Conservation (phyloP, 2,113 vertebrate species). For the Grallaria varia region DNA sequence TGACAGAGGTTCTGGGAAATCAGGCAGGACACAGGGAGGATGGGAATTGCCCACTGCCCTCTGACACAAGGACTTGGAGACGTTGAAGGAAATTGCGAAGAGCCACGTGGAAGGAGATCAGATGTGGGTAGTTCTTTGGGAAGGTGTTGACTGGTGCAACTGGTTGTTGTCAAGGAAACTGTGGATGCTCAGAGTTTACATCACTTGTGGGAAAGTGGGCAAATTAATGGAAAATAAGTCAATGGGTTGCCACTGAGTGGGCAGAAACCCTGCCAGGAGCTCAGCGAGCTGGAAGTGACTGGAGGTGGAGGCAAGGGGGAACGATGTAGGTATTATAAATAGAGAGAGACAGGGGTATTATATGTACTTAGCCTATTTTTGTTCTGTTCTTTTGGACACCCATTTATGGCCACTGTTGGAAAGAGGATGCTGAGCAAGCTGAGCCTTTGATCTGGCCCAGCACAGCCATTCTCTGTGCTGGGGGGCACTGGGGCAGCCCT, state of each 20-base stretch:
- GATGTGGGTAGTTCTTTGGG: not conserved
- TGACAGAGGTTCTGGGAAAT: not conserved
- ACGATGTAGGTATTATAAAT: not conserved
- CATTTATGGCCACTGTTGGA: not conserved
- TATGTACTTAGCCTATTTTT: conserved; percentile 34
- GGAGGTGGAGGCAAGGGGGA: not conserved
- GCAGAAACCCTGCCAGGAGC: not conserved
- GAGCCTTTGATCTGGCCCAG: conserved; percentile 22
- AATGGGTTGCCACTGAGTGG: not conserved
- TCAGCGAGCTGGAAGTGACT: not conserved
- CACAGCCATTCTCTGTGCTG: not conserved
- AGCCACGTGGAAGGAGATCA: not conserved
- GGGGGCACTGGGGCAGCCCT: not conserved
- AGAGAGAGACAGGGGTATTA: conserved; percentile 24
- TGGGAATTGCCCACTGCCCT: not conserved
- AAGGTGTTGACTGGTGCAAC: not conserved
- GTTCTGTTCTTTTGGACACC: conserved; percentile 28
- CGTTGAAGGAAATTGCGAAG: accelerated
- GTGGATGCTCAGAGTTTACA: not conserved
- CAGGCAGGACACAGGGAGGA: not conserved
- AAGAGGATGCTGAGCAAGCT: not conserved
- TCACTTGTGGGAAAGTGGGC: not conserved
- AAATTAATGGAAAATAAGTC: not conserved
- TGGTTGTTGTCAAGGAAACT: not conserved
- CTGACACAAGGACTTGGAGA: not conserved